Evolutionary conservation across 2,888 invertebrate genomes (phyloP).

Genomic region (Pachymerium ferrugineum): DNA sequence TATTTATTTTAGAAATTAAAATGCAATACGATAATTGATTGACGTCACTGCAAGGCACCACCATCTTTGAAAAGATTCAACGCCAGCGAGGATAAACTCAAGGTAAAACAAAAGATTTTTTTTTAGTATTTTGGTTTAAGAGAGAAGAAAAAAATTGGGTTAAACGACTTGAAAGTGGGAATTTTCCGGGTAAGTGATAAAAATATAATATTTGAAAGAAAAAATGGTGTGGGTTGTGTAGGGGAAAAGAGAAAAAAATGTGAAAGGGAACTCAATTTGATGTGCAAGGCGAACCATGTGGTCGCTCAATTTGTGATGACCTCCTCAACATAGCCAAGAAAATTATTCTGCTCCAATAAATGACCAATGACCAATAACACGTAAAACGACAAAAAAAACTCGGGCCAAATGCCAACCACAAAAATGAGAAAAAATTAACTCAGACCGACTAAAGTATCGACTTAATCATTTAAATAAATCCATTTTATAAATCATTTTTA

Average conservation of each 20-base stretch:
- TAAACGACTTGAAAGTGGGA: background rate
- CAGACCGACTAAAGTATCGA: no score
- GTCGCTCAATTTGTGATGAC: background rate
- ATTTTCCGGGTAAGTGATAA: background rate
- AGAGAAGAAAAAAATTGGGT: background rate
- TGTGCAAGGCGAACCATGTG: background rate
- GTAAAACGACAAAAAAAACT: background rate
- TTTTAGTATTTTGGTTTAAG: background rate
- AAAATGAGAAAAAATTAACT: background rate
- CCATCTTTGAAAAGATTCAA: background rate
- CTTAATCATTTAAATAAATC: no score
- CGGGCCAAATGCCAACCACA: conserved; percentile 12
- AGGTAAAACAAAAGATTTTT: background rate
- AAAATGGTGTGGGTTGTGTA: background rate
- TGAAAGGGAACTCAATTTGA: background rate
- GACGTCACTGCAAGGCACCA: background rate
- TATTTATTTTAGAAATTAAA: no score
- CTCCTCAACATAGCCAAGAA: conserved; percentile 4
- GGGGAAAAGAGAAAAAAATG: background rate
- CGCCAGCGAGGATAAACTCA: background rate
- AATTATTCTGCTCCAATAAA: conserved; percentile 25
- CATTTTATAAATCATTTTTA: no score
- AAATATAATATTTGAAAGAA: no score
- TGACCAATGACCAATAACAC: conserved; percentile 14
- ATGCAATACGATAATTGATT: no score